phyloP scores from a whole-genome alignment of 2,888 invertebrate genomes.

The Nasonia oneida region DNA sequence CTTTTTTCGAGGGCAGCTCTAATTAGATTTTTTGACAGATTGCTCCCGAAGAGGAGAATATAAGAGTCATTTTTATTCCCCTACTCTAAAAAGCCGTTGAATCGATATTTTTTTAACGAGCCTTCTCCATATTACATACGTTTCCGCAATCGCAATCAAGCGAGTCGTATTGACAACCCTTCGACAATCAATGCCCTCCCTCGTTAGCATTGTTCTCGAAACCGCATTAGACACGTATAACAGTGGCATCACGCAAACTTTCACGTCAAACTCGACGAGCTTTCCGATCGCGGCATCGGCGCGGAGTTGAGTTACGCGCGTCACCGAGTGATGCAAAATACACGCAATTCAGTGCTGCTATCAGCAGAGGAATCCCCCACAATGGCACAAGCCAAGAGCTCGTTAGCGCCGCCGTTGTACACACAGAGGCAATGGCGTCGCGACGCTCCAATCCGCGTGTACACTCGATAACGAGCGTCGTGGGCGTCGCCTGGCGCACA shows the following conservation, averaged over 20 bases:
- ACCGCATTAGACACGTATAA: not conserved
- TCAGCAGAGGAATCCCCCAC: not conserved
- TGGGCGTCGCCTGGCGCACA: constrained; percentile 65
- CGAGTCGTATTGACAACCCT: too few relatives aligned
- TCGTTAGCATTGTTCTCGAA: not conserved
- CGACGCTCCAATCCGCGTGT: constrained; percentile 69
- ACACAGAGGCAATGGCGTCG: constrained; percentile 64
- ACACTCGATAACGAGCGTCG: constrained; percentile 70
- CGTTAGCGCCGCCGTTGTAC: constrained; percentile 70
- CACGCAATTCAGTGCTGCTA: not conserved
- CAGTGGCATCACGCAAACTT: not conserved
- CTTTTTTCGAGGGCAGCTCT: not conserved
- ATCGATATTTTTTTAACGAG: not conserved
- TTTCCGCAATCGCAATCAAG: too few relatives aligned
- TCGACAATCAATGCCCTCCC: not conserved
- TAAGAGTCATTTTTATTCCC: not conserved
- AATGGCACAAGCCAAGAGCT: constrained; percentile 65
- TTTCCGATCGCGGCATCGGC: not conserved
- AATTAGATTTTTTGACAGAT: constrained; percentile 52
- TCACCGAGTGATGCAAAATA: constrained; percentile 1
- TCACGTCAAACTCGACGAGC: constrained; percentile 7
- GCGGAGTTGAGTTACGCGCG: constrained; percentile 28
- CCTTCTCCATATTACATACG: too few relatives aligned
- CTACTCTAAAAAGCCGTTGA: not conserved
- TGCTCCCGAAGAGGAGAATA: constrained; percentile 3